Conservation (phyloP, 2,113 vertebrate genomes). For the Podiceps cristatus region DNA sequence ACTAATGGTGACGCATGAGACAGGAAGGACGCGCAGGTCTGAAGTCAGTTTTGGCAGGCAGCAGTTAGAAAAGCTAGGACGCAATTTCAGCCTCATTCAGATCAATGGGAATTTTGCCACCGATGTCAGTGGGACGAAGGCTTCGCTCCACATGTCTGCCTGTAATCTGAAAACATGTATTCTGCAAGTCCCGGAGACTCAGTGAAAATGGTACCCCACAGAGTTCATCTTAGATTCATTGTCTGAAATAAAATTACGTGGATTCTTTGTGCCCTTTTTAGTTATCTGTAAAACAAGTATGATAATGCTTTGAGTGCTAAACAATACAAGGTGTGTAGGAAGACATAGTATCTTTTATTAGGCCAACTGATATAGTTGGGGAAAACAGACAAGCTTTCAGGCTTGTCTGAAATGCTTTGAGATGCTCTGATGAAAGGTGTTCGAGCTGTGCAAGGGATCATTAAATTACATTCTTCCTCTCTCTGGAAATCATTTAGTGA, state of each 20-base stretch:
- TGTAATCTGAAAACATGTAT: conserved; percentile 33
- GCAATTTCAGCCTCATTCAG: neutral
- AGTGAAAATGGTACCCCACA: conserved; percentile 36
- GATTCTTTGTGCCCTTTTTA: conserved; percentile 36
- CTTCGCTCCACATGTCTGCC: neutral
- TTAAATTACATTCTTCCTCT: conserved; percentile 67
- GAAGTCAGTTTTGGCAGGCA: neutral
- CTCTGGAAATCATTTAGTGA: conserved; percentile 65
- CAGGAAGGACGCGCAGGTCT: neutral
- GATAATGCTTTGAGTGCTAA: conserved; percentile 64
- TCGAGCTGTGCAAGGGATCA: conserved; percentile 61
- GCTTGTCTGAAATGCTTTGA: conserved; percentile 61
- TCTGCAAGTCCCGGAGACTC: conserved; percentile 3
- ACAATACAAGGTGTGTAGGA: conserved; percentile 65
- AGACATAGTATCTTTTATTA: conserved; percentile 60
- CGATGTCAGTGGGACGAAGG: conserved; percentile 14
- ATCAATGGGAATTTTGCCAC: conserved; percentile 32
- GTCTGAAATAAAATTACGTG: neutral
- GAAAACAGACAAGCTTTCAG: conserved; percentile 62
- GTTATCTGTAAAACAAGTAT: conserved; percentile 54
- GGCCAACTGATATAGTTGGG: conserved; percentile 46
- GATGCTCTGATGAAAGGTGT: conserved; percentile 67
- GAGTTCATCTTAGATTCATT: conserved; percentile 30
- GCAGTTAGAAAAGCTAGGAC: neutral
- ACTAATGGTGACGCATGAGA: neutral